phyloP scores from a whole-genome alignment of 2,113 vertebrate genomes.

The Ptyas mucosa region DNA sequence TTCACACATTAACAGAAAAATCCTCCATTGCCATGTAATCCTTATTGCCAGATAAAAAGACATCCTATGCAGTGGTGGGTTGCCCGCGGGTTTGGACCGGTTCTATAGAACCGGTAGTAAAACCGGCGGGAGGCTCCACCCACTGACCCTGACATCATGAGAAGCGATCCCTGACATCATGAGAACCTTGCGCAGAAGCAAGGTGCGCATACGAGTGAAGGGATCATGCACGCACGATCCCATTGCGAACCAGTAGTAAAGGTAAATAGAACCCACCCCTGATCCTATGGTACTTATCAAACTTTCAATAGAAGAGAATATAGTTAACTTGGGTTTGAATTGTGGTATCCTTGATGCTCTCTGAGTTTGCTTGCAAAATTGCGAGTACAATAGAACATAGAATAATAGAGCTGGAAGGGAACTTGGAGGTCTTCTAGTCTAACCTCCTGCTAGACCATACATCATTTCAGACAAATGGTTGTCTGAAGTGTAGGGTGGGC shows the following conservation, averaged over 20 bases:
- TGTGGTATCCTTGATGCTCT: background rate
- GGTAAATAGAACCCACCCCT: too few species aligned
- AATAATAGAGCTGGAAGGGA: background rate
- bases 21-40: background rate
- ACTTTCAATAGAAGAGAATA: background rate
- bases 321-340: background rate
- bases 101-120: too few species aligned
- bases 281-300: background rate
- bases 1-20: background rate
- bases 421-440: too few species aligned
- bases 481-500: background rate
- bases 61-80: background rate
- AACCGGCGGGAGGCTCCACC: too few species aligned
- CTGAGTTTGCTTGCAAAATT: background rate
- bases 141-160: too few species aligned
- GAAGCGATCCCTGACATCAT: too few species aligned
- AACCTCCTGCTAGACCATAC: rapidly evolving
- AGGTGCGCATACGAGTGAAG: too few species aligned
- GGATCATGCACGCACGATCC: too few species aligned
- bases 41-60: too few species aligned
- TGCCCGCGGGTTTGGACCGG: too few species aligned
- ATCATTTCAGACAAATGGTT: background rate
- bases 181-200: too few species aligned
- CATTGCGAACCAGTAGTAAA: too few species aligned
- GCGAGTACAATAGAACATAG: background rate